A percentile compares a stretch with the other conserved stretches of the same genome.
phyloP scores from a whole-genome alignment of 1,140 invertebrate species.

The Monomorium pharaonis region DNA sequence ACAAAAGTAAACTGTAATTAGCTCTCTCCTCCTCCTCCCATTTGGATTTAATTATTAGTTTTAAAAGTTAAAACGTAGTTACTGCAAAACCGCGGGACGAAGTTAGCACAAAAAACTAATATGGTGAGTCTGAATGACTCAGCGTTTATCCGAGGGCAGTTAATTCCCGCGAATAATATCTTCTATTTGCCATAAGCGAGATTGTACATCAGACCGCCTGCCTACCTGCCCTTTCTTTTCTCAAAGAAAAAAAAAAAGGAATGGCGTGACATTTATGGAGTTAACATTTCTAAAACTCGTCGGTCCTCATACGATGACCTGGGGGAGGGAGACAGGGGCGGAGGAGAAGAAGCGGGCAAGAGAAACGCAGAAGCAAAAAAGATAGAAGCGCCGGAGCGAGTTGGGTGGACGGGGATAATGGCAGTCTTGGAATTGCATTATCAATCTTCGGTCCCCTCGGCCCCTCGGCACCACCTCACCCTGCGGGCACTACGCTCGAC shows the following conservation, averaged over 20 bases:
- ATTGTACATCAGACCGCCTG: slow-evolving; percentile 51
- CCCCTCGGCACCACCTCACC: slow-evolving; percentile 68
- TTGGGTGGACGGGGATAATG: slow-evolving; percentile 83
- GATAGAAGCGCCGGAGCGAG: slow-evolving; percentile 83
- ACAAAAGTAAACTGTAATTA: background rate
- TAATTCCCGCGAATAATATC: slow-evolving; percentile 63
- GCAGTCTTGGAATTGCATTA: slow-evolving; percentile 86
- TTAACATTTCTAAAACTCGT: slow-evolving; percentile 85
- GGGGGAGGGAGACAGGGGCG: slow-evolving; percentile 24
- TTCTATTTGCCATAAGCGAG: slow-evolving; percentile 62
- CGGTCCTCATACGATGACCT: slow-evolving; percentile 75
- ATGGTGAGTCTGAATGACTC: slow-evolving; percentile 29
- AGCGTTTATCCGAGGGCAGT: slow-evolving; percentile 1
- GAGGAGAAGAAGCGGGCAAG: slow-evolving; percentile 57
- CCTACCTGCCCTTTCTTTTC: slow-evolving; percentile 25
- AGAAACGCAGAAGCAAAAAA: slow-evolving; percentile 79
- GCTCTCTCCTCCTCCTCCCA: background rate
- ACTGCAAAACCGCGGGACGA: background rate
- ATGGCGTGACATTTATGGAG: slow-evolving; percentile 84
- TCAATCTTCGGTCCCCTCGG: slow-evolving; percentile 84
- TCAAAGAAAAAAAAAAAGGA: slow-evolving; percentile 59
- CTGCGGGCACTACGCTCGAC: slow-evolving; percentile 75
- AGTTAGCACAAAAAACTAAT: slow-evolving; percentile 9
- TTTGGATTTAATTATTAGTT: slow-evolving; percentile 6
- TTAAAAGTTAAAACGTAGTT: background rate